These are phyloP conservation scores for Pagrus major DNA, from an alignment of 2,113 vertebrate species.

Conservation along the genomic window DNA sequence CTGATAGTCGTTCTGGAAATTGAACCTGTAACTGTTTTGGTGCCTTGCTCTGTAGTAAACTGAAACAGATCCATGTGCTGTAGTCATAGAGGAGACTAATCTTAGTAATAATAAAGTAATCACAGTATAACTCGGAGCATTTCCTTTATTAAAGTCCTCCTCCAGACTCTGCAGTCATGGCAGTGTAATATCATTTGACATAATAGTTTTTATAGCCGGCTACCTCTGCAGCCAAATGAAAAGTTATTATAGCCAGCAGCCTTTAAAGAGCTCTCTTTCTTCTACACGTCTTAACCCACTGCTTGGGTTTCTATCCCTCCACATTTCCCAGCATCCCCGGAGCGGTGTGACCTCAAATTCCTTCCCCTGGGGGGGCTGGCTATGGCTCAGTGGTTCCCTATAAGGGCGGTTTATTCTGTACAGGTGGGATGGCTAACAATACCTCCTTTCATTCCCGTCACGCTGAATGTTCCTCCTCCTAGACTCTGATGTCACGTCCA, in stretches of 20 bases:
- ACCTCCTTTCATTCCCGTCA: constrained; percentile 70
- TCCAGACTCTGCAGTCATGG: background rate
- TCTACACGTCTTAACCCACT: constrained; percentile 20
- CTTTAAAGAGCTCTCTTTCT: constrained; percentile 43
- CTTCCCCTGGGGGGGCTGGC: constrained; percentile 41
- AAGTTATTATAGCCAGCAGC: constrained; percentile 45
- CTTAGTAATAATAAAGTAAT: background rate
- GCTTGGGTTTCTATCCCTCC: constrained; percentile 54
- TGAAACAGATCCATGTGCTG: background rate
- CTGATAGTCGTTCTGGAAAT: background rate
- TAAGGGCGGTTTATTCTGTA: constrained; percentile 68
- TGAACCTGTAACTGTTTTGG: background rate
- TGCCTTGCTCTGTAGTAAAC: background rate
- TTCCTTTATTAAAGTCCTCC: background rate
- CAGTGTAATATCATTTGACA: constrained; percentile 34
- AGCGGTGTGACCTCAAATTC: constrained; percentile 65
- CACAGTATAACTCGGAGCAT: background rate
- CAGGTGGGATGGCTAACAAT: constrained; percentile 77
- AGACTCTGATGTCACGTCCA: constrained; percentile 57
- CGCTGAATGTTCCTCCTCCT: constrained; percentile 34
- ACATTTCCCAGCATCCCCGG: constrained; percentile 62
- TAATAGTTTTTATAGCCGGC: constrained; percentile 47
- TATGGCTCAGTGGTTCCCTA: constrained; percentile 62
- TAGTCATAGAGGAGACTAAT: background rate
- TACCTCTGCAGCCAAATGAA: constrained; percentile 52